Conservation (phyloP, 2,888 invertebrate species). For the Folsomia manolachei region DNA sequence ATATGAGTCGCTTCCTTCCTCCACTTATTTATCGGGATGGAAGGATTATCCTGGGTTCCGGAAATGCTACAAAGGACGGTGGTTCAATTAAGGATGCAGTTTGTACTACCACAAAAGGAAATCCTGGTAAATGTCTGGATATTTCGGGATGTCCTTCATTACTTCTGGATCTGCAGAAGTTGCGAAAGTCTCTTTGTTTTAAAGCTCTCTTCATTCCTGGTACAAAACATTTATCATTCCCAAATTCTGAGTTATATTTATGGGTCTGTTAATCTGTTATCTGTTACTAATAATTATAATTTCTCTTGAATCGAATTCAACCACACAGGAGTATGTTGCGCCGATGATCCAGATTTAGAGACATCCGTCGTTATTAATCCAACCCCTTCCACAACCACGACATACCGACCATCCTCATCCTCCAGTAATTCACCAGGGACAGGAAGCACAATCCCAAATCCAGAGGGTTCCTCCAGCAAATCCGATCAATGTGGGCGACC, state of each 20-base stretch:
- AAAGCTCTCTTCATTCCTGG: constrained; percentile 88
- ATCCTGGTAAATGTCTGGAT: constrained; percentile 78
- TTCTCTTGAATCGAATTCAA: too few relatives aligned
- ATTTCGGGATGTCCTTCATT: constrained; percentile 83
- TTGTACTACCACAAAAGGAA: constrained; percentile 64
- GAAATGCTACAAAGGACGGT: constrained; percentile 49
- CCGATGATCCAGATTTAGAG: constrained; percentile 53
- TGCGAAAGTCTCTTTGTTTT: constrained; percentile 84
- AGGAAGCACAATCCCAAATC: not conserved
- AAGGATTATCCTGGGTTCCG: constrained; percentile 48
- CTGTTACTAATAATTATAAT: too few relatives aligned
- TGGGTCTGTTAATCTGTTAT: too few relatives aligned
- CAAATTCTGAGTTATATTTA: too few relatives aligned
- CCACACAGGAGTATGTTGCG: too few relatives aligned
- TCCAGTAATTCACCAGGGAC: constrained; percentile 17
- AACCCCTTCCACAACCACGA: constrained; percentile 36
- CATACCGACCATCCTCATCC: constrained; percentile 39
- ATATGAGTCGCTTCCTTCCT: constrained; percentile 51
- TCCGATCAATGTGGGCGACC: constrained; percentile 68
- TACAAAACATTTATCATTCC: too few relatives aligned
- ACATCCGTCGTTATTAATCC: constrained; percentile 21
- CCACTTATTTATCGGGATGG: constrained; percentile 51
- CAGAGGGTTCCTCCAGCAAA: not conserved
- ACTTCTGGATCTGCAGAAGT: constrained; percentile 72
- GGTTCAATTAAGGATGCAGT: constrained; percentile 47